These are phyloP conservation scores for Mastigias papua DNA, from an alignment of 30 jellyfish, hydroid and myxozoan species.

Conservation along the genomic window DNA sequence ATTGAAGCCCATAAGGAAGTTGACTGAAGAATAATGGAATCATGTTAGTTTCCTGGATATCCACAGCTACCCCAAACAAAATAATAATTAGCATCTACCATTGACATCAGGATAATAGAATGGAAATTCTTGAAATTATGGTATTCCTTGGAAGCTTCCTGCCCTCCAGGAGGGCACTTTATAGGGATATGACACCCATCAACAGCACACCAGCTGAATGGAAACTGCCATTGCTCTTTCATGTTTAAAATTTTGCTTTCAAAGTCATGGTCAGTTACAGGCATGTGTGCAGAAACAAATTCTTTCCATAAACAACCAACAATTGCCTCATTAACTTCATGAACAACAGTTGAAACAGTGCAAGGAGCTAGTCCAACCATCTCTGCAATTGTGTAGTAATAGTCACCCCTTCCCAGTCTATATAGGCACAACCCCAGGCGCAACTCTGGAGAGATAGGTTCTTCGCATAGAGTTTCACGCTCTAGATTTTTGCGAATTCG, in stretches of 20 bases:
- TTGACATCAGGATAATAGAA: no score
- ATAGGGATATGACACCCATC: conserved; percentile 15
- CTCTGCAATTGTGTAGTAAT: background rate
- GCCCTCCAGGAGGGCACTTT: background rate
- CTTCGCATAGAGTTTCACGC: background rate
- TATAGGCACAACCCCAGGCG: background rate
- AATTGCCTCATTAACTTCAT: conserved; percentile 8
- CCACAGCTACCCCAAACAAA: no score
- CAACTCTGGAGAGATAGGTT: background rate
- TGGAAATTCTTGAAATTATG: conserved; percentile 8
- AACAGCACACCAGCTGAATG: background rate
- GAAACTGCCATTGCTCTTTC: conserved; percentile 15
- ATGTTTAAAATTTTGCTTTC: background rate
- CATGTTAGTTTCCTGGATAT: conserved; percentile 63
- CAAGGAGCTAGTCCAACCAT: conserved; percentile 10
- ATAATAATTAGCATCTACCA: no score
- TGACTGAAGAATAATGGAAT: conserved; percentile 71
- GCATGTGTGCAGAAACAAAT: conserved; percentile 11
- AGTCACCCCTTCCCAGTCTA: conserved; percentile 4
- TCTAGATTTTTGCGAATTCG: background rate
- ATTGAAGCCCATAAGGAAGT: conserved; percentile 73
- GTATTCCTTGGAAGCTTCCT: conserved; percentile 10
- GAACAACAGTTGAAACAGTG: background rate
- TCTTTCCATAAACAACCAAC: background rate
- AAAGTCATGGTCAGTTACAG: conserved; percentile 1